phyloP scores from a whole-genome alignment of 2,888 invertebrate species.

The Lamellibrachia columna region DNA sequence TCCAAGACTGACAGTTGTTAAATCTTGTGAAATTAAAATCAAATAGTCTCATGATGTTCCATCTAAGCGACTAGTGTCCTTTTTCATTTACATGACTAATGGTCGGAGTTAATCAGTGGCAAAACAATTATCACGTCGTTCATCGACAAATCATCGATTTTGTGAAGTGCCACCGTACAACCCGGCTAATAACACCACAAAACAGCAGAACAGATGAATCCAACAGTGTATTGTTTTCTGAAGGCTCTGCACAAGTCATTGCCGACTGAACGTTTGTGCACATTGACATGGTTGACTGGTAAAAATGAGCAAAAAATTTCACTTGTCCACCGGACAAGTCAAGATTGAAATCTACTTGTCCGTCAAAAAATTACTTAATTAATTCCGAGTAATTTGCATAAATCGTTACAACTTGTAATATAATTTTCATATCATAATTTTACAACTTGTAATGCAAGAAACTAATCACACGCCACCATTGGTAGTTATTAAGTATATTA shows the following conservation, averaged over 20 bases:
- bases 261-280: neutral
- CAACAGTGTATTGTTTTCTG: neutral
- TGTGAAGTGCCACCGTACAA: neutral
- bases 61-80: neutral
- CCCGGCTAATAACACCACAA: neutral
- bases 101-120: neutral
- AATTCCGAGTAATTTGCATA: too few relatives aligned
- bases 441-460: too few relatives aligned
- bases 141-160: neutral
- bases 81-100: neutral
- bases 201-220: neutral
- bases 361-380: too few relatives aligned
- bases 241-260: neutral
- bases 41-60: neutral
- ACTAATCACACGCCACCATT: too few relatives aligned
- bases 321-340: too few relatives aligned
- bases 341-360: too few relatives aligned
- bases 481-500: too few relatives aligned
- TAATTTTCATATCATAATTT: too few relatives aligned
- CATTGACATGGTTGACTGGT: neutral
- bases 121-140: neutral
- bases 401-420: too few relatives aligned
- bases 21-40: neutral
- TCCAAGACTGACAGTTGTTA: too few relatives aligned
- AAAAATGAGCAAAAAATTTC: too few relatives aligned